A percentile compares a stretch with the other conserved stretches of the same genome.
Evolutionary conservation across 2,113 vertebrate species (phyloP).

Genomic region (Podiceps cristatus): DNA sequence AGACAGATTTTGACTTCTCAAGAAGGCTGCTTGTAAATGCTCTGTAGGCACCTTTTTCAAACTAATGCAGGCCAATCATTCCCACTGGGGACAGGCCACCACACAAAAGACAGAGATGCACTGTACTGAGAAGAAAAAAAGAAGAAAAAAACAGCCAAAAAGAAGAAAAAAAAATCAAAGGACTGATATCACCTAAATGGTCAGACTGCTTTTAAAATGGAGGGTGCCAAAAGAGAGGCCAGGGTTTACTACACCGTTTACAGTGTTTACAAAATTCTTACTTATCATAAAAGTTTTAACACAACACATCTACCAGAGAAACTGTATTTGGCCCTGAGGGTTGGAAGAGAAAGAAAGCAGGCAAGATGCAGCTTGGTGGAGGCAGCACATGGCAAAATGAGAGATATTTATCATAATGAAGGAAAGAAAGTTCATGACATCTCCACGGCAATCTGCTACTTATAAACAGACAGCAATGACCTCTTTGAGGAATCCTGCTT

Average conservation of each 20-base stretch:
- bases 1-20: too few species aligned
- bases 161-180: background rate
- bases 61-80: background rate
- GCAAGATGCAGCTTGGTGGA: background rate
- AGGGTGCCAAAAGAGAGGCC: background rate
- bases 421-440: background rate
- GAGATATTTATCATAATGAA: background rate
- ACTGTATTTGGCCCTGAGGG: background rate
- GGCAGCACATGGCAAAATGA: background rate
- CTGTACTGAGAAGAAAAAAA: background rate
- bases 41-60: background rate
- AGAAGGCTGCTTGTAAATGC: too few species aligned
- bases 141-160: background rate
- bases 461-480: background rate
- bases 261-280: background rate
- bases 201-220: background rate
- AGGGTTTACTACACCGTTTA: too few species aligned
- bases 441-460: background rate
- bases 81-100: fast-evolving
- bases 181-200: background rate
- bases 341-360: background rate
- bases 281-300: background rate
- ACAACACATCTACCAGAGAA: background rate
- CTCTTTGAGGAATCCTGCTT: background rate
- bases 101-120: background rate